These are phyloP conservation scores for Cirrhinus molitorella DNA, from an alignment of 2,797 vertebrate genomes.

Conservation along the genomic window DNA sequence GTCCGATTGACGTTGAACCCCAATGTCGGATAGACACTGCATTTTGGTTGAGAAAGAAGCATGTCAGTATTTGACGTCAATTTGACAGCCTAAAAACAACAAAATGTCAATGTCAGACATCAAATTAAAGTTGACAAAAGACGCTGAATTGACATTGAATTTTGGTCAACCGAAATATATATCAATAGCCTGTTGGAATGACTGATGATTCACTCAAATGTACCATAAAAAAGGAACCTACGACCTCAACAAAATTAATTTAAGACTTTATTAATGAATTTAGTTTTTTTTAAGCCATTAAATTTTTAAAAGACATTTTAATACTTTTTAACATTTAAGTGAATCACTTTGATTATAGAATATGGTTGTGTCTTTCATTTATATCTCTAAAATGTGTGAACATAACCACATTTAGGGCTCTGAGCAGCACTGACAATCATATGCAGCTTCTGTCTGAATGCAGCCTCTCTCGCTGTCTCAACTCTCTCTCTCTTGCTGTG, in stretches of 20 bases:
- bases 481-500: constrained; percentile 11
- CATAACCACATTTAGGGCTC: neutral
- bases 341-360: neutral
- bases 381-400: neutral
- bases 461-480: neutral
- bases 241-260: neutral
- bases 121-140: too few relatives aligned
- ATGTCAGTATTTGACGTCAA: too few relatives aligned
- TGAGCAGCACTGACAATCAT: neutral
- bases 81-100: too few relatives aligned
- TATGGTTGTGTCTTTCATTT: neutral
- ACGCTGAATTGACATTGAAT: too few relatives aligned
- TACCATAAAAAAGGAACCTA: neutral
- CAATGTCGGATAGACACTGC: too few relatives aligned
- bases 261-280: neutral
- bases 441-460: neutral
- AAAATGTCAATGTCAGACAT: too few relatives aligned
- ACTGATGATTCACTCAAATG: neutral
- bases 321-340: neutral
- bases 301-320: neutral
- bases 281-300: neutral
- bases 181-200: neutral
- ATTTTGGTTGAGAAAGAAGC: too few relatives aligned
- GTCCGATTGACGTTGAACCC: too few relatives aligned
- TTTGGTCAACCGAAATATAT: too few relatives aligned